Evolutionary conservation across 2,888 invertebrate genomes (phyloP).

Genomic region (Drosophila setosimentum): DNA sequence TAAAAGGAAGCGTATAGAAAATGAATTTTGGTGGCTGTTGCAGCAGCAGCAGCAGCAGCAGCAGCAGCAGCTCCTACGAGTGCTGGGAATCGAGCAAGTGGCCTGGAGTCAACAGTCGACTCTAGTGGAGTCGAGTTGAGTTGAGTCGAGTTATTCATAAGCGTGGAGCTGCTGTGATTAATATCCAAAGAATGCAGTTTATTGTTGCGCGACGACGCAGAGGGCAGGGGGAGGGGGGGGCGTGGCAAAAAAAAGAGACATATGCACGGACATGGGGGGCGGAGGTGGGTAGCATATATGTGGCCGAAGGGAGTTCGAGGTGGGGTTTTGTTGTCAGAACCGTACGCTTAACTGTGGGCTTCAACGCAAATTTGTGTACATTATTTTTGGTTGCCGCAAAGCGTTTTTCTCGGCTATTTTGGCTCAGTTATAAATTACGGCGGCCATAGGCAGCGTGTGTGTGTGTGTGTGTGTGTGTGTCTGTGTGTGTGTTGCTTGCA

Average conservation of each 20-base stretch:
- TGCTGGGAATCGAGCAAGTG: constrained; percentile 20
- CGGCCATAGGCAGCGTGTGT: constrained; percentile 57
- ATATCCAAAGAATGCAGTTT: constrained; percentile 78
- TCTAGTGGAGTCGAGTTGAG: constrained; percentile 20
- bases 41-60: constrained; percentile 5
- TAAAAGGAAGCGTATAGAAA: constrained; percentile 14
- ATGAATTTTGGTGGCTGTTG: constrained; percentile 11
- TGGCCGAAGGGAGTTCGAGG: background rate
- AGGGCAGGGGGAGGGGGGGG: constrained; percentile 48
- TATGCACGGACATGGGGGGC: constrained; percentile 21
- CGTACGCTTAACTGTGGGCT: constrained; percentile 27
- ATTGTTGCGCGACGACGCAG: constrained; percentile 59
- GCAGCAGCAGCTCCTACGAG: constrained; percentile 1
- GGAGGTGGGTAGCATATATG: constrained; percentile 4
- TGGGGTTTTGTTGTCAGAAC: constrained; percentile 6
- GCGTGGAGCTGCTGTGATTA: constrained; percentile 73
- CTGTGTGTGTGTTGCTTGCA: constrained; percentile 57
- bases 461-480: constrained; percentile 34
- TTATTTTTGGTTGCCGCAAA: constrained; percentile 65
- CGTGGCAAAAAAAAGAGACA: constrained; percentile 58
- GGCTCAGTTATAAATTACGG: constrained; percentile 77
- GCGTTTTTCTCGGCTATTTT: constrained; percentile 71
- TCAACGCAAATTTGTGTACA: constrained; percentile 75
- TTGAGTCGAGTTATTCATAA: constrained; percentile 46
- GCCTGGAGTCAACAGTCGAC: constrained; percentile 28